A percentile compares a stretch with the other conserved stretches of the same genome.
These are phyloP conservation scores for Brachyrhaphis roseni DNA, from an alignment of 2,797 vertebrate genomes.

Conservation along the genomic window DNA sequence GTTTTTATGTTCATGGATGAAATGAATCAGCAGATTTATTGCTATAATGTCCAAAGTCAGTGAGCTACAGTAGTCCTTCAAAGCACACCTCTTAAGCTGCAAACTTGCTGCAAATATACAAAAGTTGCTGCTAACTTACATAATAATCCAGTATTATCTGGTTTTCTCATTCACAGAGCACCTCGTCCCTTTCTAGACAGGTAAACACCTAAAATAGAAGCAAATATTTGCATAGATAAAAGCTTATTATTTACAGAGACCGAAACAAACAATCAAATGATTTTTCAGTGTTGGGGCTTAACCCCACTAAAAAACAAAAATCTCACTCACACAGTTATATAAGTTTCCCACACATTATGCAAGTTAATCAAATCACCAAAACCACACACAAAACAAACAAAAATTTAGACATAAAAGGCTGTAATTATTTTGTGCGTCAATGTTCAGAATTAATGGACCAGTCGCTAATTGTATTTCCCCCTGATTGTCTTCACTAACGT, in stretches of 20 bases:
- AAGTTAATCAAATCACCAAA: constrained; percentile 6
- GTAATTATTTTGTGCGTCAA: constrained; percentile 37
- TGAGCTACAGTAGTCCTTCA: not conserved
- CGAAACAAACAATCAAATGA: constrained; percentile 12
- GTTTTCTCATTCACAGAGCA: constrained; percentile 14
- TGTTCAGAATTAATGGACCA: constrained; percentile 44
- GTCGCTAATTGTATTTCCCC: constrained; percentile 34
- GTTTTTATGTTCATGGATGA: not conserved
- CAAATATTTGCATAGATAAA: constrained; percentile 27
- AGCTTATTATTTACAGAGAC: constrained; percentile 6
- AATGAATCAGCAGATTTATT: not conserved
- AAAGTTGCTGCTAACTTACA: not conserved
- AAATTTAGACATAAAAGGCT: constrained; percentile 23
- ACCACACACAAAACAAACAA: constrained; percentile 3
- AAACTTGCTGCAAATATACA: not conserved
- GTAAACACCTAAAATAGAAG: constrained; percentile 12
- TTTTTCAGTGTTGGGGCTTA: not conserved
- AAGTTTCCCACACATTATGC: not conserved
- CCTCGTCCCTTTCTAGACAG: constrained; percentile 10
- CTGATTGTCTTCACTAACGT: constrained; percentile 25
- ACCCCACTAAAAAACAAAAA: constrained; percentile 1
- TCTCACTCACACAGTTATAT: constrained; percentile 3
- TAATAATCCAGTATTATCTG: constrained; percentile 5
- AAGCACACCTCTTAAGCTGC: not conserved
- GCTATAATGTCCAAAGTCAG: not conserved